These are phyloP conservation scores for Chloroclystis v-ata DNA, from an alignment of 2,888 invertebrate genomes.

Conservation along the genomic window DNA sequence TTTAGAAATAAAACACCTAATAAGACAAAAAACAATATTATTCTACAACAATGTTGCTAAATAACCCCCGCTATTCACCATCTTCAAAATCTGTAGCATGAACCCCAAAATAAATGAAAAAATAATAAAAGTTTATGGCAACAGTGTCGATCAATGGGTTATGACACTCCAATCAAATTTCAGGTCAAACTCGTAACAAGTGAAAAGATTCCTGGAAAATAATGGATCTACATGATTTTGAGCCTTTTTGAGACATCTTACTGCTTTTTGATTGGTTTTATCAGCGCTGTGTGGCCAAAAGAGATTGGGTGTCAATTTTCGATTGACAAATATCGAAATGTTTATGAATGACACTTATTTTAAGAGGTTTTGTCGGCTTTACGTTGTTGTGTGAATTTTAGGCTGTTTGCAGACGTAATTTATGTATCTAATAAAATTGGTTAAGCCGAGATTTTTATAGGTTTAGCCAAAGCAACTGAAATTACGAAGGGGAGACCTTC, in stretches of 20 bases:
- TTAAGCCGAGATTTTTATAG: too few species aligned
- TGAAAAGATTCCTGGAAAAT: slow-evolving; percentile 11
- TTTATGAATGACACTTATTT: too few species aligned
- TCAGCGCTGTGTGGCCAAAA: slow-evolving; percentile 5
- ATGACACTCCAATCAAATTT: slow-evolving; percentile 23
- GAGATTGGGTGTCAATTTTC: neutral
- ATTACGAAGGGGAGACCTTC: too few species aligned
- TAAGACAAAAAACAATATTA: too few species aligned
- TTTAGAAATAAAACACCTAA: neutral
- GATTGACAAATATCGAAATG: neutral
- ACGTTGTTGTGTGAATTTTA: too few species aligned
- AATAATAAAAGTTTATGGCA: slow-evolving; percentile 22
- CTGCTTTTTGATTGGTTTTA: slow-evolving; percentile 7
- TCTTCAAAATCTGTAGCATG: neutral
- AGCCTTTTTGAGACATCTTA: neutral
- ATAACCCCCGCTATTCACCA: too few species aligned
- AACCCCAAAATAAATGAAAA: slow-evolving; percentile 12
- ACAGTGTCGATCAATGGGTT: slow-evolving; percentile 18
- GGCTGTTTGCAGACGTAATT: too few species aligned
- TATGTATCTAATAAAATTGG: too few species aligned
- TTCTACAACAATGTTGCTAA: too few species aligned
- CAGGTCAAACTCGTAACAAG: slow-evolving; percentile 21
- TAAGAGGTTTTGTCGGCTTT: too few species aligned
- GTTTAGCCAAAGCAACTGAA: too few species aligned
- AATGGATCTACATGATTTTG: slow-evolving; percentile 8